Conservation (phyloP, 2,113 vertebrate genomes). For the Cavia aperea region DNA sequence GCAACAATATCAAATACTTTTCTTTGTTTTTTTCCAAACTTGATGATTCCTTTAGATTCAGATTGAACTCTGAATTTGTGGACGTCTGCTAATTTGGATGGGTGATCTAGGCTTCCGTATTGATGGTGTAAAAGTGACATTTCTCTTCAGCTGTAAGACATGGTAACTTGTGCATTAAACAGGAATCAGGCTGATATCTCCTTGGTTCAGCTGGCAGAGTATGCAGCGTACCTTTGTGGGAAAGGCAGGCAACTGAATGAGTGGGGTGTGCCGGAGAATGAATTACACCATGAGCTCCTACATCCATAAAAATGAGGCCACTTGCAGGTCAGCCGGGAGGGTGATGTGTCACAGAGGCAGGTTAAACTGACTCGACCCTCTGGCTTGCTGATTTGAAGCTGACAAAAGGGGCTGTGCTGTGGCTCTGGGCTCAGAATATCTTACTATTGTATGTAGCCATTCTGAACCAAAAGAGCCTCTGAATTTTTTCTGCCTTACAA, state of each 20-base stretch:
- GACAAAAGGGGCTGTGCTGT: constrained; percentile 58
- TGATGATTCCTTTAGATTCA: constrained; percentile 6
- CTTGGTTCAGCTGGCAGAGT: constrained; percentile 46
- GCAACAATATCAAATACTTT: constrained; percentile 21
- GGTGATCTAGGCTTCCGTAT: background rate
- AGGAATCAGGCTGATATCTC: constrained; percentile 55
- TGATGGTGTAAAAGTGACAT: constrained; percentile 15
- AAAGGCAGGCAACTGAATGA: constrained; percentile 54
- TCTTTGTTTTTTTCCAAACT: constrained; percentile 44
- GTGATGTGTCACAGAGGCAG: constrained; percentile 68
- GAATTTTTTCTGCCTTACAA: constrained; percentile 26
- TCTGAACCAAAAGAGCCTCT: constrained; percentile 44
- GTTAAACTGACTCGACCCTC: constrained; percentile 69
- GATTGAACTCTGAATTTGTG: background rate
- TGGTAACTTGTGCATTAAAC: constrained; percentile 43
- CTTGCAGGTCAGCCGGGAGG: constrained; percentile 62
- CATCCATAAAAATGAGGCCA: constrained; percentile 71
- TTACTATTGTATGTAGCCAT: constrained; percentile 62
- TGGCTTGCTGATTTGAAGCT: constrained; percentile 65
- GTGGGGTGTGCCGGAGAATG: constrained; percentile 65
- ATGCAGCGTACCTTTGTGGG: constrained; percentile 51
- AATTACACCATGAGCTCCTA: constrained; percentile 63
- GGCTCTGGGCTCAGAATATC: constrained; percentile 47
- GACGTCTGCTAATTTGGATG: constrained; percentile 49
- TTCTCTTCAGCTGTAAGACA: constrained; percentile 38